These are phyloP conservation scores for Siderastrea radians DNA, from an alignment of 92 coral and sea anemone species.

Conservation along the genomic window DNA sequence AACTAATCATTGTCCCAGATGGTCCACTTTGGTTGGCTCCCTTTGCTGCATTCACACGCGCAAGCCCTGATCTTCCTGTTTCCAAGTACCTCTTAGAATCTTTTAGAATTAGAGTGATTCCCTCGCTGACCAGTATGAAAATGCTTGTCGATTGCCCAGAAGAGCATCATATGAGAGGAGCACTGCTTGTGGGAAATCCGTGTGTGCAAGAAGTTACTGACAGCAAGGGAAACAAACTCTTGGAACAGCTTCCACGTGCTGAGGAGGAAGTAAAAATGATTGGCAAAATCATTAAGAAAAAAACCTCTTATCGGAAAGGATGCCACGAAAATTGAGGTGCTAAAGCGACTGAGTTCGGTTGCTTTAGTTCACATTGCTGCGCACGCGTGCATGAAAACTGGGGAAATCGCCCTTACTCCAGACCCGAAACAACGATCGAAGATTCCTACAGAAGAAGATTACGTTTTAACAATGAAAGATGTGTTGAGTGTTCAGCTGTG, in stretches of 20 bases:
- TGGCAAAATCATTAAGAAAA: background rate
- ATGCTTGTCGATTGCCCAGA: background rate
- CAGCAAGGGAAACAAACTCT: background rate
- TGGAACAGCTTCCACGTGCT: background rate
- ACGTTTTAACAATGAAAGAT: too few species aligned
- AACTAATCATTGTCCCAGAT: background rate
- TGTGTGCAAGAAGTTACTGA: background rate
- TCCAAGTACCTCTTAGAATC: slow-evolving; percentile 5
- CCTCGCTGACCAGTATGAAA: slow-evolving; percentile 3
- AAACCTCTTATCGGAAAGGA: background rate
- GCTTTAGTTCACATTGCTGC: background rate
- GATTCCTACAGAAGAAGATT: background rate
- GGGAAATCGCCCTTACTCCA: background rate
- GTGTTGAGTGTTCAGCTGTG: background rate
- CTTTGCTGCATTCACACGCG: background rate
- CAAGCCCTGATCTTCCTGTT: background rate
- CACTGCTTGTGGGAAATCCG: background rate
- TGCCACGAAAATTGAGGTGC: background rate
- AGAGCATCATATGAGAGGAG: background rate
- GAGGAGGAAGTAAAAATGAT: background rate
- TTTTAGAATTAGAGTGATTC: background rate
- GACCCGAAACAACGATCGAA: background rate
- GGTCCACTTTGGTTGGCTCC: slow-evolving; percentile 3
- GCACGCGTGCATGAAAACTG: background rate
- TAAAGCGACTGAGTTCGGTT: background rate